A percentile compares a stretch with the other conserved stretches of the same genome.
phyloP scores from a whole-genome alignment of 2,113 vertebrate species.

The Pygoscelis antarcticus region DNA sequence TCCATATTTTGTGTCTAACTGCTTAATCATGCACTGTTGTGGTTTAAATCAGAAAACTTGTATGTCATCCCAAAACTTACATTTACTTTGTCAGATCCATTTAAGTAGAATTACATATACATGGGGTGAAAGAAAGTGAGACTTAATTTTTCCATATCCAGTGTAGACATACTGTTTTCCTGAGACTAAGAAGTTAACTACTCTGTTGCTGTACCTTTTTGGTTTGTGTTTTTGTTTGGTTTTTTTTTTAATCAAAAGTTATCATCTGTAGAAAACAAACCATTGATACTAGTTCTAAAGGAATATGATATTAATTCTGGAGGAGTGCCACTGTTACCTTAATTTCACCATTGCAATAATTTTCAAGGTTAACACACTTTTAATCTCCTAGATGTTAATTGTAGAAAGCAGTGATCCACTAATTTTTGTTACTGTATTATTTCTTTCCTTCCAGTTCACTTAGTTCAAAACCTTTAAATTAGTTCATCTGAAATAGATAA shows the following conservation, averaged over 20 bases:
- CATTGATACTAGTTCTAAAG: not conserved
- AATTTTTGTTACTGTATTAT: not conserved
- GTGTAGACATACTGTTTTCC: not conserved
- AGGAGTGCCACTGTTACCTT: not conserved
- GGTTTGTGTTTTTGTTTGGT: not conserved
- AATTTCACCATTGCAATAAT: not conserved
- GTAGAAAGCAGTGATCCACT: not conserved
- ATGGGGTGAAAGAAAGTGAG: not conserved
- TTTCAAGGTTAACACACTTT: not conserved
- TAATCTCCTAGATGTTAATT: not conserved
- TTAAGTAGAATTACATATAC: not conserved
- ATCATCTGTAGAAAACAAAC: not conserved
- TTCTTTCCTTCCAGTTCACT: not conserved
- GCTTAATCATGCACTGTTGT: not conserved
- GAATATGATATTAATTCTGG: not conserved
- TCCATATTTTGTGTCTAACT: not conserved
- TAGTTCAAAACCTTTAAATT: not conserved
- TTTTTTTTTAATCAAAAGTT: not conserved
- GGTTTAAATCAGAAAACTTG: not conserved
- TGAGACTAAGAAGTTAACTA: not conserved
- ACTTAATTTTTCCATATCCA: not conserved
- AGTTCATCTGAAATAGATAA: not conserved
- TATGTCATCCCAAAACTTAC: not conserved
- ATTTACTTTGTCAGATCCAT: not conserved
- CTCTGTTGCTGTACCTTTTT: not conserved